Evolutionary conservation across 1,140 invertebrate species (phyloP), one percentile per base, ranked within the genome.

Genomic region (Halictus rubicundus): DNA sequence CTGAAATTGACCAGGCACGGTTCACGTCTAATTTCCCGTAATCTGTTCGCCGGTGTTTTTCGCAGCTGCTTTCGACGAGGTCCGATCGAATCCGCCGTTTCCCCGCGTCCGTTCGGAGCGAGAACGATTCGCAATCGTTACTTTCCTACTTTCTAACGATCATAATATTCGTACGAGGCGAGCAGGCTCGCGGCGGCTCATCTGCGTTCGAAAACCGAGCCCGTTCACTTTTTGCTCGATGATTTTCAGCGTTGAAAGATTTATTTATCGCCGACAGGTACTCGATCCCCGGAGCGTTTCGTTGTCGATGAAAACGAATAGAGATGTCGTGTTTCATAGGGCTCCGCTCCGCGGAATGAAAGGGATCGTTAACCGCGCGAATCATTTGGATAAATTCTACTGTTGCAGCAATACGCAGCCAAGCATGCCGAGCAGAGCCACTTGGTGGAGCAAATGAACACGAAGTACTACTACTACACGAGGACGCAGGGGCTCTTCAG

Each of bases 401-500:
- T 91, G 87, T 95, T 96, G 0, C 94, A 97, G 96, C 94, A 95
- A 91, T 96, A 95, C 89, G 95, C 96, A 68, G 94, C 94, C 78
- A 96, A 96, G 93, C 95, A 96, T 90, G 93, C 94, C 64, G 96
- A 96, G 87, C 95, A 96, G 61, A 95, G 95, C 86, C 93, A 95
- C n/a, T 93, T 97, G 73, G 91, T 97, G 70, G 96, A 97, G 82
- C 95, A 95, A 85, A 94, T 97, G 90, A 97, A 97, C 90, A 94
- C 94, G 68, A 97, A 97, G 92, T 97, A 96, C 91, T 97, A 95
- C 89, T 97, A 96, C 91, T 98, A 95, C 92, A 97, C 97, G 54
- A 95, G 97, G 89, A 98, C 97, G 83, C 95, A 97, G 88, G 98
- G 98, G 87, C 94, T 98, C 7, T 98, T 98, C 94, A 94, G 97